Evolutionary conservation across 2,113 vertebrate genomes (phyloP), one percentile per base, ranked within the genome.

Genomic region (Carollia perspicillata): DNA sequence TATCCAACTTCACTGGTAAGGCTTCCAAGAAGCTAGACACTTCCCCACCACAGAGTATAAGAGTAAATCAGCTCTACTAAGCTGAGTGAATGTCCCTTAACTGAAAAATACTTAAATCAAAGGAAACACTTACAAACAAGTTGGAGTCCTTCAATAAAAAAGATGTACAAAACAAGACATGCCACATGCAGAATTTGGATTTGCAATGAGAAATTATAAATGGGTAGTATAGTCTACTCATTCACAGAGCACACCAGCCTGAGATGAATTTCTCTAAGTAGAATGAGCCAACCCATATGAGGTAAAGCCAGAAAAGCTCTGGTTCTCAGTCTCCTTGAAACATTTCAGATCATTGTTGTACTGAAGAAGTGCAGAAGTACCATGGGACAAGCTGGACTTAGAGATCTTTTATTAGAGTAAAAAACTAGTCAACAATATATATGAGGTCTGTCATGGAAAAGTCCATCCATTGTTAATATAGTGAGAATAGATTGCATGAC

Each of bases 1-100:
- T 83, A 7, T 78, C 37, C 72, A 83, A 26, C 33, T 81, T 95
- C 28, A 83, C 47, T 95, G 69, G 28, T 60, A 72, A 93, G 63
- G 22, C 16, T 96, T 91, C 42, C 63, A 75, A 84, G 65, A 20
- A 91, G 8, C 49, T 83, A 86, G 42, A 51, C 6, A 75, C 33
- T 83, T 95, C 28, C 63, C 47, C 16, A 69, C 11, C 63, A 72
- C 8, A 85, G 13, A 84, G 16, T 14, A 0, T 85, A 92, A 58
- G 23, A 74, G 91, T 83, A 91, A 92, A 90, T 90, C 18, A 55
- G 23, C 18, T 92, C 35, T 80, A 37, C 13, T 95, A 74, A 93
- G 26, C 53, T 94, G 30, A 37, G 33, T 63, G 77, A 87, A 90
- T 65, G 47, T 18, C 53, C 30, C 35, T 68, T 81, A 90, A 26